Evolutionary conservation across 2,113 vertebrate genomes (phyloP), one percentile per base, ranked within the genome.

Genomic region (Myocastor coypus): DNA sequence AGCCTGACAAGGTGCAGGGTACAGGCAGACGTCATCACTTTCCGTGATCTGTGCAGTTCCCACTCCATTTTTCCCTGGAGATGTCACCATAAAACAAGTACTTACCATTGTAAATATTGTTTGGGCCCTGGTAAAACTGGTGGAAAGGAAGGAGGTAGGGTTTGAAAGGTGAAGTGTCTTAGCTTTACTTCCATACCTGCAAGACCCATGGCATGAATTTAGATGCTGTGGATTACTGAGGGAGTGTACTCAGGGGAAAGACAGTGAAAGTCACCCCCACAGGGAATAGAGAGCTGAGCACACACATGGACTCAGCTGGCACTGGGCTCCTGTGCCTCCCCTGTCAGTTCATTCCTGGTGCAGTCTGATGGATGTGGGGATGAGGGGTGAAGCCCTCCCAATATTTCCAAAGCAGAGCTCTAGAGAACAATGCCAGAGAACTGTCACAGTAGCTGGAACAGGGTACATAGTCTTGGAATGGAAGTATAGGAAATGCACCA

Each of bases 231-330:
- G 66, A 61, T 73, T 81, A 42, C 5, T 42, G 63, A 52, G 40
- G 6, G 4, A 46, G 8, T 40, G 2, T 34, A 40, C 40, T 69
- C 32, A 59, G 26, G 10, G 28, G 28, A 64, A 50, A 42, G n/a
- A 13, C 6, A 4, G 42, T 77, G 3, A 52, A 13, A 9, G 22
- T 61, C 66, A 16, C 20, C 2, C 1, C 6, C 19, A 16, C 0
- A 13, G 55, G 50, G 32, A 12, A 46, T 46, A 63, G 40, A 83
- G 26, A 83, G 14, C 26, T 32, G 32, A 87, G 19, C 2, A 14
- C 68, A 26, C 55, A 9, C 13, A 12, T 4, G 24, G 59, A 34
- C 55, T n/a, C 57, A 42, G 77, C 16, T 69, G 59, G 30, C 68
- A 10, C 37, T 77, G 2, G 19, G 34, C 59, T 28, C 52, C 24